Conservation (phyloP, 2,888 invertebrate species). For the Amphimallon solstitiale region DNA sequence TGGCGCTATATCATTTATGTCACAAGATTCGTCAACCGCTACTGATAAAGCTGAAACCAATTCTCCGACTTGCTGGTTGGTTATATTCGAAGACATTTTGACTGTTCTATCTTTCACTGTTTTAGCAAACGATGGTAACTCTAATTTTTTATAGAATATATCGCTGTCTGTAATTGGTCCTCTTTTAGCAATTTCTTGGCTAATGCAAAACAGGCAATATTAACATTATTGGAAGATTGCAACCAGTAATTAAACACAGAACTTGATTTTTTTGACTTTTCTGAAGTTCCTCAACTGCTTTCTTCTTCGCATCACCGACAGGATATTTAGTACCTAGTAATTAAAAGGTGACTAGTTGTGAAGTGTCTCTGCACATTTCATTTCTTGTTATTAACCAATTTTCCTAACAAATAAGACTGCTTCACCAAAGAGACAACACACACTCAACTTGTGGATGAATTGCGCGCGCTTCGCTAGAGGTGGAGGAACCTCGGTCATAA, state of each 20-base stretch:
- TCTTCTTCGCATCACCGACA: too few species aligned
- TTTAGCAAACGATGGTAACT: slow-evolving; percentile 46
- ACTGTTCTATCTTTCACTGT: slow-evolving; percentile 49
- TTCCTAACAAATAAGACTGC: too few species aligned
- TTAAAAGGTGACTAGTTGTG: slow-evolving; percentile 31
- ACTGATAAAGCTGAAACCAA: slow-evolving; percentile 50
- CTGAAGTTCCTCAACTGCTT: slow-evolving; percentile 43
- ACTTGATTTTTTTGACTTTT: too few species aligned
- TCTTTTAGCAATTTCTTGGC: slow-evolving; percentile 43
- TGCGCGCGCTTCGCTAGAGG: too few species aligned
- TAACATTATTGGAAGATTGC: slow-evolving; percentile 44
- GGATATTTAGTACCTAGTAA: too few species aligned
- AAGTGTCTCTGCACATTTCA: slow-evolving; percentile 15
- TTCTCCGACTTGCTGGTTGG: slow-evolving; percentile 46
- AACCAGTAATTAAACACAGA: too few species aligned
- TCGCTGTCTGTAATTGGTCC: slow-evolving; percentile 46
- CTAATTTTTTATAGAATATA: slow-evolving; percentile 46
- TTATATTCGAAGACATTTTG: slow-evolving; percentile 48
- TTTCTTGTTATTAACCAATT: slow-evolving; percentile 4
- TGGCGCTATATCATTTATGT: slow-evolving; percentile 52
- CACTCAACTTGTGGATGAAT: too few species aligned
- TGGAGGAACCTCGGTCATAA: too few species aligned
- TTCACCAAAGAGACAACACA: too few species aligned
- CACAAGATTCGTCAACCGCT: slow-evolving; percentile 50
- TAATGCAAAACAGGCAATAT: slow-evolving; percentile 41